phyloP scores from a whole-genome alignment of 2,797 vertebrate genomes.

The Oophaga sylvatica region DNA sequence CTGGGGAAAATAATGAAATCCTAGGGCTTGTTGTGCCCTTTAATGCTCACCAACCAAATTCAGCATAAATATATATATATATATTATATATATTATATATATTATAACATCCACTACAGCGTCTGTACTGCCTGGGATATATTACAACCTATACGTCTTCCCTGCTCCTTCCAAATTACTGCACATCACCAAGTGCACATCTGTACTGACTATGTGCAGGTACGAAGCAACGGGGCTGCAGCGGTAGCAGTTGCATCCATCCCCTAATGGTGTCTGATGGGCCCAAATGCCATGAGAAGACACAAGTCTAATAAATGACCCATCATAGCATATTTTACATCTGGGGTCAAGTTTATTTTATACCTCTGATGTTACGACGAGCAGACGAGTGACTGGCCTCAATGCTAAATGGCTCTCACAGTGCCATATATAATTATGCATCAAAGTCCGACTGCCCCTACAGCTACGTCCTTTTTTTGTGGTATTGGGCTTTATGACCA shows the following conservation, averaged over 20 bases:
- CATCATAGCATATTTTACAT: too few species aligned
- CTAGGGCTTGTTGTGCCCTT: conserved; percentile 4
- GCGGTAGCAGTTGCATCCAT: background rate
- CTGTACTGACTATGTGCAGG: background rate
- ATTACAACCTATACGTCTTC: conserved; percentile 22
- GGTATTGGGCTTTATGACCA: too few species aligned
- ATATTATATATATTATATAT: too few species aligned
- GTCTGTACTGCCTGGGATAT: background rate
- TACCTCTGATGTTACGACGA: too few species aligned
- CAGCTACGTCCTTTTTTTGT: too few species aligned
- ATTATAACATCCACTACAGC: background rate
- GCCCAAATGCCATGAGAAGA: background rate
- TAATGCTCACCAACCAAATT: background rate
- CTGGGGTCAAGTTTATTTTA: too few species aligned
- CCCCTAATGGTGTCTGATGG: background rate
- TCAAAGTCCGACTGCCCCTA: too few species aligned
- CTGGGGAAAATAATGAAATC: background rate
- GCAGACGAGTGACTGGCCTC: too few species aligned
- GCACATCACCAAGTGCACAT: background rate
- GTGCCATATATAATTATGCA: too few species aligned
- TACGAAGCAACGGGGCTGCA: too few species aligned
- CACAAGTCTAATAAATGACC: too few species aligned
- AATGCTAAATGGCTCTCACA: too few species aligned
- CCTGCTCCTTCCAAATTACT: background rate
- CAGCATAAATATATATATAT: background rate